These are phyloP conservation scores for Drosophila sulfurigaster DNA, from an alignment of 1,140 invertebrate genomes.

Conservation along the genomic window DNA sequence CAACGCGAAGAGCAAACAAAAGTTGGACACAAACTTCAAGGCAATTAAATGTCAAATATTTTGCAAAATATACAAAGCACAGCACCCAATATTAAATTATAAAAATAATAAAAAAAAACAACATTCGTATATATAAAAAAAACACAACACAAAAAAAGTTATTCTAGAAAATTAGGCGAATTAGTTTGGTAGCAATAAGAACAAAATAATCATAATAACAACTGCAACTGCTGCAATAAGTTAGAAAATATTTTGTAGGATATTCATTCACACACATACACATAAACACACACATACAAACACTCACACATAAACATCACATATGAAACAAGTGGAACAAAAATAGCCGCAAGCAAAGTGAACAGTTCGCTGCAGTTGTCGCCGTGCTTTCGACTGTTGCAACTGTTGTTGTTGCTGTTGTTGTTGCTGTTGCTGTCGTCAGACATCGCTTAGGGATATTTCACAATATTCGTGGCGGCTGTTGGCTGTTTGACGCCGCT, in stretches of 20 bases:
- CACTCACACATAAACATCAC: not conserved
- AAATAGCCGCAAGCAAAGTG: slow-evolving; percentile 29
- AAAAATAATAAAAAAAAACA: slow-evolving; percentile 10
- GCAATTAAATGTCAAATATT: slow-evolving; percentile 15
- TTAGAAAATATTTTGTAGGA: slow-evolving; percentile 10
- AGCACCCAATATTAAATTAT: slow-evolving; percentile 33
- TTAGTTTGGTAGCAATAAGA: slow-evolving; percentile 1
- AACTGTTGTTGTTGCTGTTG: slow-evolving; percentile 10
- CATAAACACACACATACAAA: slow-evolving; percentile 1
- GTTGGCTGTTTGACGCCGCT: slow-evolving; percentile 40
- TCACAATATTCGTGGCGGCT: slow-evolving; percentile 64
- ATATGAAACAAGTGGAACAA: not conserved
- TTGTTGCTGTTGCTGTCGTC: slow-evolving; percentile 1
- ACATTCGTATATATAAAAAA: slow-evolving; percentile 24
- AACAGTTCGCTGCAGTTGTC: not conserved
- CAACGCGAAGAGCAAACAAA: slow-evolving; percentile 39
- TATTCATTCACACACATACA: slow-evolving; percentile 2
- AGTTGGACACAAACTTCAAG: slow-evolving; percentile 34
- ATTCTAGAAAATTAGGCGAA: slow-evolving; percentile 10
- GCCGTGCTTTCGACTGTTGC: slow-evolving; percentile 1
- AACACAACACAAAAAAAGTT: slow-evolving; percentile 8
- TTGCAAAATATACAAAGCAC: slow-evolving; percentile 16
- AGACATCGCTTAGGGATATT: slow-evolving; percentile 65
- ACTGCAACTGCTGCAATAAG: slow-evolving; percentile 1
- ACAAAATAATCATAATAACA: not conserved